phyloP scores from a whole-genome alignment of 2,113 vertebrate genomes.

The Esox niger region DNA sequence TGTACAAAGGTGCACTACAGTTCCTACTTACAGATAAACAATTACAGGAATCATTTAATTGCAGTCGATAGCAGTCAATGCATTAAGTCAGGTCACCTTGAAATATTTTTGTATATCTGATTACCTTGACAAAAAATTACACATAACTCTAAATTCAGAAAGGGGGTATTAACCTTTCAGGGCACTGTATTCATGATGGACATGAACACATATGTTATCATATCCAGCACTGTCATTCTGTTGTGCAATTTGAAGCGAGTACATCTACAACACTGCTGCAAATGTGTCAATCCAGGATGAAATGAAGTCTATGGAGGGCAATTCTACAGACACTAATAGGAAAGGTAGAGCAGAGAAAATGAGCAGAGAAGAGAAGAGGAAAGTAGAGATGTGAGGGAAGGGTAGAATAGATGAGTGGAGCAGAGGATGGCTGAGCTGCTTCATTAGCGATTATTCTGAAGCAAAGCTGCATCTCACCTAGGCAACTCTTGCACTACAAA shows the following conservation, averaged over 20 bases:
- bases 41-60: too few species aligned
- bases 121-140: too few species aligned
- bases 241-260: neutral
- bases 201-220: neutral
- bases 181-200: too few species aligned
- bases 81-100: too few species aligned
- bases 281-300: neutral
- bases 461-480: conserved; percentile 32
- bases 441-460: conserved; percentile 6
- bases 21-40: too few species aligned
- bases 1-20: too few species aligned
- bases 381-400: conserved; percentile 5
- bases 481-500: conserved; percentile 8
- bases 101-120: too few species aligned
- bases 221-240: neutral
- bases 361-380: neutral
- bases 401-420: neutral
- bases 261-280: neutral
- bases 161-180: too few species aligned
- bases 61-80: too few species aligned
- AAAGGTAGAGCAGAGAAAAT: conserved; percentile 17
- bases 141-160: too few species aligned
- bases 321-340: neutral
- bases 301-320: neutral
- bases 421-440: neutral